Base-by-base conservation (phyloP, 2,797 vertebrate species). In the Leptodactylus fallax region DNA sequence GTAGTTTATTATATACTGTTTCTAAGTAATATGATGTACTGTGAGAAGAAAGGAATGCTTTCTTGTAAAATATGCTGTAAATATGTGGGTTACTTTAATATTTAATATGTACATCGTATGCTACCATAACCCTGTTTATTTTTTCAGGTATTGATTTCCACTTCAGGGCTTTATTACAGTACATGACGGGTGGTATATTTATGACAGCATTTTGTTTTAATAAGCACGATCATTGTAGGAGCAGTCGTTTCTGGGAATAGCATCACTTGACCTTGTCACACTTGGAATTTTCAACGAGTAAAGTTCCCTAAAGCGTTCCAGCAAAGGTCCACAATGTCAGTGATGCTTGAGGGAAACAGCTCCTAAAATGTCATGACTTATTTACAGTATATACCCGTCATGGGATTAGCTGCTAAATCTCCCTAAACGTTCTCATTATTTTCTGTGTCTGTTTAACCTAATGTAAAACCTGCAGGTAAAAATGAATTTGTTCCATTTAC, bases 61-160 rank as follows among this genome's bases (percentile, higher is more conserved):
- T 45, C 58, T 47, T 3, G 1, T 47, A 49, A 47, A 65, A 49
- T 61, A 13, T 81, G 21, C 8, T 61, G 36, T 81, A 49, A 23
- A 51, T 49, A 14, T 23, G 36, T 65, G 47, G 27, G 19, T 47
- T 61, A 16, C 36, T n/a, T 61, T 47, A 81, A 81, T 23, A 80
- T 47, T 77, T 77, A 23, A 45, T 80, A 61, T 12, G 19, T 47
- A 4, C 58, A 81, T 81, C 27, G 2, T 21, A 79, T 12, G 8
- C 23, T 36, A 3, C 74, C 78, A 79, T 79, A 81, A 81, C 58
- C 21, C 58, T 81, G 58, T 63, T 81, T 81, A 81, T 81, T 81
- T 81, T 63, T 5, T n/a, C 79, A 61, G 79, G 58, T 63, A 81
- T 81, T 58, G 78, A 58, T 60, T 80, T 81, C 58, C 17, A 25